Evolutionary conservation across 2,888 invertebrate species (phyloP), one percentile per base, ranked within the genome.

Genomic region (Hirtodrosophila cameraria): DNA sequence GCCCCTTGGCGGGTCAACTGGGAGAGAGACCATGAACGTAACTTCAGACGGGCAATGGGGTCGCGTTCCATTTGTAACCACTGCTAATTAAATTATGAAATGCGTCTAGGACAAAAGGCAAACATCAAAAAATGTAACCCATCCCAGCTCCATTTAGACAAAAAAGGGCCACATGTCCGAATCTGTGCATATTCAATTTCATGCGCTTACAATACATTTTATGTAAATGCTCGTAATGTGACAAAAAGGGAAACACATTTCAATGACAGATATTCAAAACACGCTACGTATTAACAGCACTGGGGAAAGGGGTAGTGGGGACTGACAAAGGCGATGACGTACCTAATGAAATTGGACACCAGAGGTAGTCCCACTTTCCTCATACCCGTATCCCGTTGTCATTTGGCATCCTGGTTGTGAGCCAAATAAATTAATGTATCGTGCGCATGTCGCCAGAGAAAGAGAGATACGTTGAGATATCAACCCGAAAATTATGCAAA

Each of bases 251-350:
- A 75, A 80, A 83, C 89, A 88, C 83, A 88, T 88, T 88, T 86
- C 86, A 80, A 78, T 88, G 89, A 90, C 89, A 89, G 90, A 88
- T 89, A 79, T 85, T 87, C 83, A 88, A 75, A 87, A 85, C 86
- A 88, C 67, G 61, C 57, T n/a, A n/a, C 69, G 58, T 57, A 20
- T 43, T 13, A 5, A 50, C 61, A 55, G 46, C 16, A 20, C 39
- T 35, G 20, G 28, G 43, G 53, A 30, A 54, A 39, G 15, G 43
- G 57, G 39, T 18, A 8, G 7, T n/a, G 18, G 15, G 35, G 46
- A 46, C 11, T 12, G 33, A 31, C 20, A 52, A 55, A 68, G 75
- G 75, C 67, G 69, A 54, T 64, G 65, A 75, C 46, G 73, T 69
- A 63, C 66, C 77, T 79, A 80, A 75, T 86, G 87, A 87, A 87